A percentile compares a stretch with the other conserved stretches of the same genome.
Conservation (phyloP, 2,797 vertebrate species). For the Crocodylus rhombifer region DNA sequence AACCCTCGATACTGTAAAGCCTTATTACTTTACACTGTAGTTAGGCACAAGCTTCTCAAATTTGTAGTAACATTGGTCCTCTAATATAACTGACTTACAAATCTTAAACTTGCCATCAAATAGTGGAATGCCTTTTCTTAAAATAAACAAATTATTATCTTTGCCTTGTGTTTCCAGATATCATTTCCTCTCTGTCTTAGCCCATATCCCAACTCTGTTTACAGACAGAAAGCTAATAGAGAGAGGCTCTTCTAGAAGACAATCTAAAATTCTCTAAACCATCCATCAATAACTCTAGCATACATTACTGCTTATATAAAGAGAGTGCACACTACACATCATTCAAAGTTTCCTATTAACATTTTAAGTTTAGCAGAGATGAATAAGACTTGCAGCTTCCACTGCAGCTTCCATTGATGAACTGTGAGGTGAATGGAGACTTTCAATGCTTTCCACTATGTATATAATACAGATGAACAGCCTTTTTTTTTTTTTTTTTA, state of each 20-base stretch:
- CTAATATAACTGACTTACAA: neutral
- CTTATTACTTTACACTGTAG: neutral
- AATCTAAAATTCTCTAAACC: neutral
- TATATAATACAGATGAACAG: neutral
- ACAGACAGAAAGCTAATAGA: neutral
- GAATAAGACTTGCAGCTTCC: constrained; percentile 39
- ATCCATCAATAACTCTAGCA: neutral
- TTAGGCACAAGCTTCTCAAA: neutral
- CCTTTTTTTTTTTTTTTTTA: neutral
- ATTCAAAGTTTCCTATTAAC: neutral
- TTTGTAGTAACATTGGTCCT: neutral
- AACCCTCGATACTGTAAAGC: neutral
- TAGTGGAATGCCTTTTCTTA: neutral
- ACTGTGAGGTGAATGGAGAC: constrained; percentile 28
- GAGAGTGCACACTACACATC: constrained; percentile 5
- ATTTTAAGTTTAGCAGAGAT: constrained; percentile 33
- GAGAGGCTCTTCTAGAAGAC: neutral
- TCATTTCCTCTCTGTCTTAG: neutral
- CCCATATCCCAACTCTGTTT: neutral
- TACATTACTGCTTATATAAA: rapidly evolving
- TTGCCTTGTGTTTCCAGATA: neutral
- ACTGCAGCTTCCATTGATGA: constrained; percentile 31
- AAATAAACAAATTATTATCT: neutral
- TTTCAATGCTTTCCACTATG: neutral
- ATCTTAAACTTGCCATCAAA: neutral